phyloP scores from a whole-genome alignment of 2,888 invertebrate species.

The Epistrophe eligans region DNA sequence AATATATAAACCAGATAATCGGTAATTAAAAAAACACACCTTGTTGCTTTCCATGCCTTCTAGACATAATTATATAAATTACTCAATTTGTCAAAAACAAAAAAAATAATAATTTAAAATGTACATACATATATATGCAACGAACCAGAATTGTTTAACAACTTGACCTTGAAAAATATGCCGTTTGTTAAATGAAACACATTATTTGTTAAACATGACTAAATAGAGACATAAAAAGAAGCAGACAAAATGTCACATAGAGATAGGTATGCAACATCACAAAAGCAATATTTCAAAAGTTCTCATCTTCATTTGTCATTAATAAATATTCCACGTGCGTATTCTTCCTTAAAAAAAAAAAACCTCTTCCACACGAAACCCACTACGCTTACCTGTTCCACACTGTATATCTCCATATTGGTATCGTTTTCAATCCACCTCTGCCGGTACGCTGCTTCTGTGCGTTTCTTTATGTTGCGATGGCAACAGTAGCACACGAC shows the following conservation, averaged over 20 bases:
- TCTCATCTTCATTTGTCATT: slow-evolving; percentile 14
- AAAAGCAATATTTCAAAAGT: background rate
- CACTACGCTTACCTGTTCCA: slow-evolving; percentile 82
- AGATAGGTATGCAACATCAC: background rate
- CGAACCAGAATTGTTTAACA: slow-evolving; percentile 2
- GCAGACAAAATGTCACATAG: slow-evolving; percentile 4
- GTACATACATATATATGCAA: background rate
- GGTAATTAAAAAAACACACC: background rate
- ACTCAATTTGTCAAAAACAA: background rate
- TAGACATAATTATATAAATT: background rate
- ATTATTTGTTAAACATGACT: background rate
- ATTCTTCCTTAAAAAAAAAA: slow-evolving; percentile 5
- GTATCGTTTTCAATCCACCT: slow-evolving; percentile 83
- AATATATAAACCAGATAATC: background rate
- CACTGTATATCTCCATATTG: slow-evolving; percentile 84
- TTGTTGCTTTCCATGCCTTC: background rate
- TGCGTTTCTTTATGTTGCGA: slow-evolving; percentile 83
- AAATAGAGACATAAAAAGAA: background rate
- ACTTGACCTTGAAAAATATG: slow-evolving; percentile 8
- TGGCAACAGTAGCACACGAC: slow-evolving; percentile 90
- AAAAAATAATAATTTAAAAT: background rate
- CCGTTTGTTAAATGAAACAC: slow-evolving; percentile 4
- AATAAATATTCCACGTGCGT: slow-evolving; percentile 34
- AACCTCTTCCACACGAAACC: background rate
- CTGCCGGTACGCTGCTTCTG: slow-evolving; percentile 83